These are phyloP conservation scores for Telenomus remus DNA, from an alignment of 1,140 invertebrate genomes.

Conservation along the genomic window DNA sequence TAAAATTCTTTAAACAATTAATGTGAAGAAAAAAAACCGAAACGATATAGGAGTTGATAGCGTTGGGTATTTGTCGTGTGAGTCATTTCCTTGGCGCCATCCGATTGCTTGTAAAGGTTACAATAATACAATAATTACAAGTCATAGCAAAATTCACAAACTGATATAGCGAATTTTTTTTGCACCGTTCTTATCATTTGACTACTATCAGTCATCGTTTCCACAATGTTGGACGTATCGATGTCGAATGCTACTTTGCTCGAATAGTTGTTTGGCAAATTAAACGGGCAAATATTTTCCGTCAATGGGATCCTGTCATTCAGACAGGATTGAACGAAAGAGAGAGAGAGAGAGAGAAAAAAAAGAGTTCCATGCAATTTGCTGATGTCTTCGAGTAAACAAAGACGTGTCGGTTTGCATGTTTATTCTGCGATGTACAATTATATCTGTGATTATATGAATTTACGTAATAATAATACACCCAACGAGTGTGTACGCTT, in stretches of 20 bases:
- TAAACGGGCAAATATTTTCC: too few relatives aligned
- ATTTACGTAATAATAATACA: slow-evolving; percentile 19
- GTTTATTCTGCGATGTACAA: slow-evolving; percentile 10
- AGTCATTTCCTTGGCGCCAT: slow-evolving; percentile 44
- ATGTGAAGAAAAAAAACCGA: slow-evolving; percentile 16
- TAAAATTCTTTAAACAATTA: slow-evolving; percentile 50
- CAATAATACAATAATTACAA: slow-evolving; percentile 32
- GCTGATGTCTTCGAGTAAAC: slow-evolving; percentile 7
- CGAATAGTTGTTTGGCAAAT: too few relatives aligned
- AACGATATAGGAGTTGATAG: slow-evolving; percentile 41
- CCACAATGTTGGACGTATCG: not conserved
- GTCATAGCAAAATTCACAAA: slow-evolving; percentile 24
- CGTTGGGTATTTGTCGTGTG: slow-evolving; percentile 30
- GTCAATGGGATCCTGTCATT: too few relatives aligned
- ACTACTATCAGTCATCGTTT: slow-evolving; percentile 3
- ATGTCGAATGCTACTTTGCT: too few relatives aligned
- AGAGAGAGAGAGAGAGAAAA: too few relatives aligned
- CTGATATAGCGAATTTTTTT: not conserved
- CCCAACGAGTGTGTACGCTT: not conserved
- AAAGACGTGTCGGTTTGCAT: slow-evolving; percentile 8
- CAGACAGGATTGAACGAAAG: too few relatives aligned
- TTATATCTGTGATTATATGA: slow-evolving; percentile 16
- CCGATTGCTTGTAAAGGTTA: slow-evolving; percentile 30
- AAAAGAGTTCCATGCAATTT: not conserved
- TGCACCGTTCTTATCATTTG: slow-evolving; percentile 10